phyloP scores from a whole-genome alignment of 2,888 invertebrate genomes.

The Trissolcus brochymenae region DNA sequence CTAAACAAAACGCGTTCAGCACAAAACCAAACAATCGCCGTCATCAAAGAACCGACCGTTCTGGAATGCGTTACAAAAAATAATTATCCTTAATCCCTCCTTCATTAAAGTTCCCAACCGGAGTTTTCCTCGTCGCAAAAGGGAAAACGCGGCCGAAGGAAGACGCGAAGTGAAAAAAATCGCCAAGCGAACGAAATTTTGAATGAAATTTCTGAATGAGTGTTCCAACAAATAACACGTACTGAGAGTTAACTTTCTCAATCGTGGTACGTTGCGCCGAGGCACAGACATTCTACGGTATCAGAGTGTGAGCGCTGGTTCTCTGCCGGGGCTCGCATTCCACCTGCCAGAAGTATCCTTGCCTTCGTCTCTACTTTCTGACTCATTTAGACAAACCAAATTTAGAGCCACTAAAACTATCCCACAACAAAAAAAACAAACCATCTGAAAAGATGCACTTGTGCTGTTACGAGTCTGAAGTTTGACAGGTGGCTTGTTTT shows the following conservation, averaged over 20 bases:
- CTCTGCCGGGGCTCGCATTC: constrained; percentile 63
- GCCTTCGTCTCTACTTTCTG: constrained; percentile 30
- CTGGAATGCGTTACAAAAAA: constrained; percentile 30
- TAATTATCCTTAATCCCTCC: constrained; percentile 9
- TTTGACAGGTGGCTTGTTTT: neutral
- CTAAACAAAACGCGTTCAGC: neutral
- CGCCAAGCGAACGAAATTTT: constrained; percentile 26
- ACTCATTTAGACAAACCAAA: constrained; percentile 19
- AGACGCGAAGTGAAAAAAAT: neutral
- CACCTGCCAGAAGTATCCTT: constrained; percentile 69
- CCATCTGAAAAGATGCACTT: neutral
- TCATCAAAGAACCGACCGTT: constrained; percentile 17
- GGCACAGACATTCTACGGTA: constrained; percentile 65
- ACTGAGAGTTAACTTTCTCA: constrained; percentile 51
- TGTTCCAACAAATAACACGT: constrained; percentile 36
- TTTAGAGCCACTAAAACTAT: neutral
- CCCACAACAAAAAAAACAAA: neutral
- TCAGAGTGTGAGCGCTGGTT: constrained; percentile 58
- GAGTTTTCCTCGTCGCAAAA: neutral
- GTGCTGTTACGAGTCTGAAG: neutral
- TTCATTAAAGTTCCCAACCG: constrained; percentile 14
- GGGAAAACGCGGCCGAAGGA: constrained; percentile 2
- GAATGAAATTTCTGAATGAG: constrained; percentile 48
- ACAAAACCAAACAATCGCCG: constrained; percentile 6
- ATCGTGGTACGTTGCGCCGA: constrained; percentile 45